Base-by-base conservation (phyloP, 2,888 invertebrate genomes). In the Eristalinus sepulchralis region DNA sequence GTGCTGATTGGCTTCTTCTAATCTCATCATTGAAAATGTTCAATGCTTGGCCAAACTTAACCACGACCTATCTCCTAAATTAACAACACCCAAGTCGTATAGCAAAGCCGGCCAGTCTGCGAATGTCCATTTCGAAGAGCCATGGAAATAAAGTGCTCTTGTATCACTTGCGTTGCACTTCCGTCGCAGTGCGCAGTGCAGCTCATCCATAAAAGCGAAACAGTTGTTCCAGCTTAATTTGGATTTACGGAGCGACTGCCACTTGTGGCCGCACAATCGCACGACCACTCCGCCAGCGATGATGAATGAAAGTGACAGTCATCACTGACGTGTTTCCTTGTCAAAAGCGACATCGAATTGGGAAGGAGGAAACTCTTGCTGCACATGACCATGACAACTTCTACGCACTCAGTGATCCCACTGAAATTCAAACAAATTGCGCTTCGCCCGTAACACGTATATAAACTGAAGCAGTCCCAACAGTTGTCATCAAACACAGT, bases 201-300 rank as follows among this genome's bases (percentile, higher is more conserved):
- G 73, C 75, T 86, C 83, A 78, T 83, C 82, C 73, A 86, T 78
- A 86, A 83, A 59, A 73, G 85, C 73, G 53, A 34, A 77, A 33
- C 22, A 47, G 27, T 64, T 72, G 68, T 60, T 31, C n/a, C 55
- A 60, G 24, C 67, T 71, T 20, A 55, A 59, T 77, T 47, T 36
- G 47, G 53, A 17, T 22, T 75, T 9, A 10, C 11, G n/a, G 20
- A 47, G n/a, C 2, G 11, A 20, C 17, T 17, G n/a, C 20, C 60
- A 68, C 70, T 31, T 10, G 33, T 20, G 55, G 20, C 8, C 24
- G 22, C 67, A 68, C 63, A 10, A 33, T 11, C 9, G 11, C 9
- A 5, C 53, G 57, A 63, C 59, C 34, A 11, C 27, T n/a, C 11
- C 17, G 33, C 62, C 39, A 13, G 17, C 47, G 27, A 27, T 20